Conservation (phyloP, 2,888 invertebrate species). For the Sipha maydis region DNA sequence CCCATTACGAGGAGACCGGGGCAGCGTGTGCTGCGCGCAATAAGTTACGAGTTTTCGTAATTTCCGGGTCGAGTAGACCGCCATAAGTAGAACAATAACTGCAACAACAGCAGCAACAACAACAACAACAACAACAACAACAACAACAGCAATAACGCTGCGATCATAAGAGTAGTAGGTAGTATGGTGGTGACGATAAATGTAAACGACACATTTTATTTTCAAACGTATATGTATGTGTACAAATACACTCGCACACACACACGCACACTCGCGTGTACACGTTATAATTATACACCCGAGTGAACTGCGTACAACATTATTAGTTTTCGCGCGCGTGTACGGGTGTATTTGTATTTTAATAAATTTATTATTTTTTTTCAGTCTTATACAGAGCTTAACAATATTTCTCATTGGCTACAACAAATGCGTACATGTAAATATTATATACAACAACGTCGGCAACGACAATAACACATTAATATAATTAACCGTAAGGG, state of each 20-base stretch:
- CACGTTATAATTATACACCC: neutral
- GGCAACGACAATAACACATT: neutral
- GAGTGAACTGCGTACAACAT: neutral
- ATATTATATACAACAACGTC: neutral
- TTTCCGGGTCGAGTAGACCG: slow-evolving; percentile 15
- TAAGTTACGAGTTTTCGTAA: slow-evolving; percentile 38
- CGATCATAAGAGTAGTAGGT: too few relatives aligned
- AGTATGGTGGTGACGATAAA: neutral
- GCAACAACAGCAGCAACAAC: neutral
- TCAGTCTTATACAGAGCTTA: slow-evolving; percentile 15
- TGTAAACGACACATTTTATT: slow-evolving; percentile 21
- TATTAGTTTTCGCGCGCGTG: neutral
- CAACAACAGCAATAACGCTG: neutral
- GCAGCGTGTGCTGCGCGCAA: neutral
- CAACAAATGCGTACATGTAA: neutral
- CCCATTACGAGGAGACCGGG: neutral
- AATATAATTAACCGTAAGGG: too few relatives aligned
- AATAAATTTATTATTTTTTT: neutral
- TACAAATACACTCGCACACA: neutral
- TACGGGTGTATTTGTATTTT: neutral
- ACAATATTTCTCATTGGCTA: neutral
- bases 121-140: neutral
- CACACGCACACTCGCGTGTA: too few relatives aligned
- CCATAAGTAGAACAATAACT: slow-evolving; percentile 19
- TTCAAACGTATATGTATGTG: neutral